Conservation (phyloP, 37 sponge, comb jelly and placozoan genomes). For the Chondrosia reniformis region DNA sequence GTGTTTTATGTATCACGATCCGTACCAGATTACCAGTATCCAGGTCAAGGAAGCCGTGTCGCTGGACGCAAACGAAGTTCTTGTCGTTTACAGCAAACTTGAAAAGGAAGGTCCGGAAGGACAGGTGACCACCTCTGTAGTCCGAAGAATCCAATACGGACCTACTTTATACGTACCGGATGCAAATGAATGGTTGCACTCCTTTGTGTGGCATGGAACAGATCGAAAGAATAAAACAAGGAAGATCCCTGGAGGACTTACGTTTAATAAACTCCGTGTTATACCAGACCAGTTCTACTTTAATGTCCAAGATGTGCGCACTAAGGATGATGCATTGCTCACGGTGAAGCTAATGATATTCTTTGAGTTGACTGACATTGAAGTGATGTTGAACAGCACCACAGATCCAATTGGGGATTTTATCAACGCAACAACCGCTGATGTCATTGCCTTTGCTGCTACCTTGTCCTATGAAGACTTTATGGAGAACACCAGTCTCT, state of each 20-base stretch:
- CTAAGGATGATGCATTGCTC: constrained; percentile 88
- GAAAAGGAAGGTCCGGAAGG: constrained; percentile 40
- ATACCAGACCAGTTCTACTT: constrained; percentile 94
- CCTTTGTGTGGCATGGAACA: constrained; percentile 91
- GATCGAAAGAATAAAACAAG: constrained; percentile 79
- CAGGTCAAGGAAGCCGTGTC: constrained; percentile 45
- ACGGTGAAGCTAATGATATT: constrained; percentile 86
- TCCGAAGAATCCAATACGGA: constrained; percentile 65
- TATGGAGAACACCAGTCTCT: constrained; percentile 65
- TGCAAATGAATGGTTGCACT: constrained; percentile 88
- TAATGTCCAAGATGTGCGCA: constrained; percentile 77
- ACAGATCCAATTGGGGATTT: constrained; percentile 87
- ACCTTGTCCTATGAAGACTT: constrained; percentile 89
- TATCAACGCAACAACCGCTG: constrained; percentile 81
- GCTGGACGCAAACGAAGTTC: constrained; percentile 84
- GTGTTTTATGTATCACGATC: constrained; percentile 57
- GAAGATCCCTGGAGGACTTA: constrained; percentile 64
- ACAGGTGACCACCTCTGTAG: too few species aligned
- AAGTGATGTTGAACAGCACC: constrained; percentile 78
- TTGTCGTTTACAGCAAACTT: constrained; percentile 76
- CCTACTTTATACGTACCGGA: constrained; percentile 76
- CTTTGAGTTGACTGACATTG: constrained; percentile 81
- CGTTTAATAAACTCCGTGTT: constrained; percentile 79
- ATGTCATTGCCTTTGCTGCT: constrained; percentile 80
- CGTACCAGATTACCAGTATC: constrained; percentile 30